Evolutionary conservation across 2,797 vertebrate species (phyloP).

Genomic region (Loris lydekkerianus): DNA sequence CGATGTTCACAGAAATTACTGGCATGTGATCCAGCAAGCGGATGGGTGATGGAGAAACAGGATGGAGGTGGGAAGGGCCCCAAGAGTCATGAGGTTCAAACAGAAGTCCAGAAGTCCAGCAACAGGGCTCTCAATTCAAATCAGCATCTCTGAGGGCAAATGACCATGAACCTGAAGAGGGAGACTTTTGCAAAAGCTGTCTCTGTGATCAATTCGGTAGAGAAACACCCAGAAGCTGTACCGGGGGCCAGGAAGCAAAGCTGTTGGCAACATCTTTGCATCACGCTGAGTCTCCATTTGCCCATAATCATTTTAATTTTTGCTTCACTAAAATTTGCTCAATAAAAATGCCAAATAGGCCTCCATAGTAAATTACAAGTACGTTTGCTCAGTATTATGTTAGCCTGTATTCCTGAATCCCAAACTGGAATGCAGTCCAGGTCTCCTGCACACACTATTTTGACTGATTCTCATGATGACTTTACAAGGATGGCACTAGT

Average conservation of each 20-base stretch:
- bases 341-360: not conserved
- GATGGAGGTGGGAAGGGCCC: not conserved
- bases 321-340: not conserved
- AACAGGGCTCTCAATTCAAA: not conserved
- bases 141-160: not conserved
- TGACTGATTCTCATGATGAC: not conserved
- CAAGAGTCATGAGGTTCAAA: not conserved
- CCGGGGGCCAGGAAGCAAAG: not conserved
- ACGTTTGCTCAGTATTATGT: not conserved
- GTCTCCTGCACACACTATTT: not conserved
- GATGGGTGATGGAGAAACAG: not conserved
- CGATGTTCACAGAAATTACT: not conserved
- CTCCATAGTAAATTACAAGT: not conserved
- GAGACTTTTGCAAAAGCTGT: not conserved
- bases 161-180: not conserved
- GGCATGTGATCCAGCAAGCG: not conserved
- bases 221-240: not conserved
- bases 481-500: not conserved
- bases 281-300: accelerated
- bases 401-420: not conserved
- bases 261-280: not conserved
- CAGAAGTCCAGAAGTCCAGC: not conserved
- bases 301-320: not conserved
- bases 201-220: too few relatives aligned
- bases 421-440: not conserved